Conservation (phyloP, 37 sponge, comb jelly and placozoan species). For the Dysidea cf. avara region DNA sequence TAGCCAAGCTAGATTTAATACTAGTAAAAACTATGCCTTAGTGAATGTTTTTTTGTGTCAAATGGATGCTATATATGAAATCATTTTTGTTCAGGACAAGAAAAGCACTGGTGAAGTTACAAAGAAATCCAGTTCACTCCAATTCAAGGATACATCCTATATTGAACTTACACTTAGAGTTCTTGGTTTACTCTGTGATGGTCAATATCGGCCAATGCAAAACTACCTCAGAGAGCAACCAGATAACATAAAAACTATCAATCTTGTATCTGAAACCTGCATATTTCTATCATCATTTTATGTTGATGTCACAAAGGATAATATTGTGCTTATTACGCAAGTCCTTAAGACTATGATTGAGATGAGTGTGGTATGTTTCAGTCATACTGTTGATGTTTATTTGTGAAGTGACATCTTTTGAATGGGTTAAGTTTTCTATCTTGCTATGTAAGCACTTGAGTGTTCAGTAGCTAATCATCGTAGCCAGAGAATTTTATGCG, state of each 20-base stretch:
- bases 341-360: conserved; percentile 64
- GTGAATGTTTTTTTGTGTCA: too few species aligned
- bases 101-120: too few species aligned
- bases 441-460: too few species aligned
- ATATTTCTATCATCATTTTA: conserved; percentile 56
- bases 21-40: too few species aligned
- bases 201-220: conserved; percentile 64
- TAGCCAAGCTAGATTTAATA: too few species aligned
- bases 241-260: conserved; percentile 62
- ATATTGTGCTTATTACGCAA: conserved; percentile 55
- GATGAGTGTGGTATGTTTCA: conserved; percentile 47
- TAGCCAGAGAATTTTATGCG: too few species aligned
- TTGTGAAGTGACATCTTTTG: neutral
- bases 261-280: conserved; percentile 60
- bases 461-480: too few species aligned
- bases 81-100: too few species aligned
- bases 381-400: too few species aligned
- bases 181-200: conserved; percentile 78
- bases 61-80: too few species aligned
- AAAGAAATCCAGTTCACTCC: too few species aligned
- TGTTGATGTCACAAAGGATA: conserved; percentile 53
- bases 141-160: conserved; percentile 26
- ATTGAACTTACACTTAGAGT: conserved; percentile 49
- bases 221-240: conserved; percentile 64
- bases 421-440: too few species aligned